Evolutionary conservation across 2,113 vertebrate species (phyloP), one percentile per base, ranked within the genome.

Genomic region (Cacatua alba): DNA sequence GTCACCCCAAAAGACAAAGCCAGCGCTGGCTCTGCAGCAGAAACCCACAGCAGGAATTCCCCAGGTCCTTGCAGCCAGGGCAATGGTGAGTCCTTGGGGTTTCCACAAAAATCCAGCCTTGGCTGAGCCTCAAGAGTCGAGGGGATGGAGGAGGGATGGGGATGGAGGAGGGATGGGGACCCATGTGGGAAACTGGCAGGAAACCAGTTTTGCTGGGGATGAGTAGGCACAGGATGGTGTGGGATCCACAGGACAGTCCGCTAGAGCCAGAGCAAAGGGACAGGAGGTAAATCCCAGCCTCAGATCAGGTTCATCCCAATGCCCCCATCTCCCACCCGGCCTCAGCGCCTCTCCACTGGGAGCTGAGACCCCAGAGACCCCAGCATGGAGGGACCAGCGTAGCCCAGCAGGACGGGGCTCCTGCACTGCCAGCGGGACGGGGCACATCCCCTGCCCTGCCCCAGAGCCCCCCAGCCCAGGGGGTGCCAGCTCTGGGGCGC

Each of bases 371-470:
- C 51, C 62, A 23, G 35, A 14, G 29, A 43, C 13, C 5, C 2
- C 0, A 0, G 13, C 0, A 2, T 1, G 0, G 18, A 18, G 33
- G 63, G 7, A 25, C 1, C 14, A 11, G 31, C 0, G 1, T 0
- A 51, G 43, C 41, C 48, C 4, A 0, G 18, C 0, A 5, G 24
- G 37, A 57, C 0, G 3, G n/a, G 23, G 19, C 3, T 1, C 0
- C 37, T 37, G 37, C 37, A 37, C 37, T 9, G 37, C 37, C 37
- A 37, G 37, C 8, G 37, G 24, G 37, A 57, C 0, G 4, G n/a
- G 23, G 19, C 3, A 1, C 0, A 1, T 3, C 48, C 41, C 55
- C 31, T 25, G 15, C 8, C 39, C n/a, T 18, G 13, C 4, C 35
- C 49, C 57, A 11, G 25, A 65, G 37, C 20, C 64, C 49, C 59